Conservation (phyloP, 2,888 invertebrate species). For the Lucinisca nassula region DNA sequence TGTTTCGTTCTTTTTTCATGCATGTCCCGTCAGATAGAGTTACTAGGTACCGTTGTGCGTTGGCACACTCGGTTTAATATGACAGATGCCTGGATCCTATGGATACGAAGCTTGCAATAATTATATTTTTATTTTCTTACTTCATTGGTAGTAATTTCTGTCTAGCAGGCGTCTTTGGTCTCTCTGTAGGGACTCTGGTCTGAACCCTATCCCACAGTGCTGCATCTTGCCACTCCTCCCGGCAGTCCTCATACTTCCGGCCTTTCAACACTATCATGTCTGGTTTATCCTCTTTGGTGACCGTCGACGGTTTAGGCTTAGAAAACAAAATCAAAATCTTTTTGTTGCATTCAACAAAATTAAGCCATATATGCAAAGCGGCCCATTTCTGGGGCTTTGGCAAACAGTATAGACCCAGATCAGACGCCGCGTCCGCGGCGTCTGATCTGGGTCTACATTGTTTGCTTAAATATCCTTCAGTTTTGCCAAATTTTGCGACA, state of each 20-base stretch:
- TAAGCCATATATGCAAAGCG: neutral
- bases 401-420: neutral
- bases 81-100: too few species aligned
- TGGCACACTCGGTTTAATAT: too few species aligned
- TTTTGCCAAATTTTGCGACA: neutral
- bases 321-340: neutral
- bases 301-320: slow-evolving; percentile 59
- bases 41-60: too few species aligned
- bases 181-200: slow-evolving; percentile 29
- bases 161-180: neutral
- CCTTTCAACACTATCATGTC: slow-evolving; percentile 72
- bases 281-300: slow-evolving; percentile 69
- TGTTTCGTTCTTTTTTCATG: too few species aligned
- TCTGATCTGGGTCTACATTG: neutral
- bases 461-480: neutral
- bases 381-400: neutral
- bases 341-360: neutral
- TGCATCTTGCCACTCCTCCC: slow-evolving; percentile 75
- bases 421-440: neutral
- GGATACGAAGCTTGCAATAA: too few species aligned
- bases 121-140: too few species aligned
- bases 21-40: too few species aligned
- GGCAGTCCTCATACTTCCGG: slow-evolving; percentile 60
- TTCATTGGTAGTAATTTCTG: slow-evolving; percentile 46
- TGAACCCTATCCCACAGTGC: slow-evolving; percentile 75